Percentiles rank a stretch among this genome's conserved stretches.
phyloP scores from a whole-genome alignment of 2,797 vertebrate genomes.

The Ctenosaura bakeri region DNA sequence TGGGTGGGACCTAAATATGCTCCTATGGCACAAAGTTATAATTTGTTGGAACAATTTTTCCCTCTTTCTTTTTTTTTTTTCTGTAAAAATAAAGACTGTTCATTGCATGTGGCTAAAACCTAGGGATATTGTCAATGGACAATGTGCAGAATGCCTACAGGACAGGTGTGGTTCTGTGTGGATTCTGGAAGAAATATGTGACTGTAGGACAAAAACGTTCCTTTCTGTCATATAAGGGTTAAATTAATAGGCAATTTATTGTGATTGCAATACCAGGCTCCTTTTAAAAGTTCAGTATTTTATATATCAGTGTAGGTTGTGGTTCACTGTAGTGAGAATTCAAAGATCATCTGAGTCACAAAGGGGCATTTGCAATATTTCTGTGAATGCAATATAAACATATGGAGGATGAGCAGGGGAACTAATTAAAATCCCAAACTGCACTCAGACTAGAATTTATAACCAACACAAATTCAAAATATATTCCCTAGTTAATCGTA shows the following conservation, averaged over 20 bases:
- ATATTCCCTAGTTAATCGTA: conserved; percentile 57
- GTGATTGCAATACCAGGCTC: neutral
- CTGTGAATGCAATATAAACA: conserved; percentile 45
- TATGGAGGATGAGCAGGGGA: conserved; percentile 57
- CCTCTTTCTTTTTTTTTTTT: too few relatives aligned
- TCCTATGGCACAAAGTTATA: too few relatives aligned
- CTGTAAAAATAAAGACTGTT: too few relatives aligned
- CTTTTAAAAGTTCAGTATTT: conserved; percentile 26
- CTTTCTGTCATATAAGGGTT: neutral
- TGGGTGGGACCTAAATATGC: too few relatives aligned
- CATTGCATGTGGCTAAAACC: too few relatives aligned
- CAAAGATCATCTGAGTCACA: neutral
- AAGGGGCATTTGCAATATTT: neutral
- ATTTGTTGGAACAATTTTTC: too few relatives aligned
- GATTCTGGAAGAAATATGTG: too few relatives aligned
- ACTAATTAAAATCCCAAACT: conserved; percentile 67
- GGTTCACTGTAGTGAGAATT: conserved; percentile 48
- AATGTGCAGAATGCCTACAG: too few relatives aligned
- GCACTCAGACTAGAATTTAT: conserved; percentile 62
- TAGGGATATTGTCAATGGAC: too few relatives aligned
- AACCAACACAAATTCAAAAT: conserved; percentile 57
- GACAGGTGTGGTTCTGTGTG: too few relatives aligned
- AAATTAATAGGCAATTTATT: conserved; percentile 6
- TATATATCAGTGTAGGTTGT: conserved; percentile 41
- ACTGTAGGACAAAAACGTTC: too few relatives aligned